Evolutionary conservation across 2,797 vertebrate genomes (phyloP).

Genomic region (Tauraco hartlaubi): DNA sequence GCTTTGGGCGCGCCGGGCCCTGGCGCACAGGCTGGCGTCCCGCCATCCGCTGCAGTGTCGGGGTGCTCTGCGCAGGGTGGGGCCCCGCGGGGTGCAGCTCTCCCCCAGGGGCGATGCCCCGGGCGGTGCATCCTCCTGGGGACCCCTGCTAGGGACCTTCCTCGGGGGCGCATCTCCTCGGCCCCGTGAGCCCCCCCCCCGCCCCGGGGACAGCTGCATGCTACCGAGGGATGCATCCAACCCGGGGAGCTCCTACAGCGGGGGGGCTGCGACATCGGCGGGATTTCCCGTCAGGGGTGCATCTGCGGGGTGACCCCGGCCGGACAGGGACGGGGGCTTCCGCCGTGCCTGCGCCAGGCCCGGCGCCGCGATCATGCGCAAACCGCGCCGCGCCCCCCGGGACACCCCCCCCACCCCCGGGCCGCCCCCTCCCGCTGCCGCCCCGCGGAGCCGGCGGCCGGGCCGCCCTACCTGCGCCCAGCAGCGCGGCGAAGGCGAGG

Average conservation of each 20-base stretch:
- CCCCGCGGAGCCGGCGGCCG: not conserved
- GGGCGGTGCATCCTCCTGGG: not conserved
- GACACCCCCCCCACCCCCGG: too few species aligned
- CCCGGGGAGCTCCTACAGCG: too few species aligned
- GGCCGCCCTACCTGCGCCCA: conserved; percentile 19
- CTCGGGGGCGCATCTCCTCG: not conserved
- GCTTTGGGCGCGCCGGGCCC: not conserved
- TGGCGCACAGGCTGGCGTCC: not conserved
- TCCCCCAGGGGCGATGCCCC: not conserved
- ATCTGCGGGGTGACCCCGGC: too few species aligned
- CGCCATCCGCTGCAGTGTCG: not conserved
- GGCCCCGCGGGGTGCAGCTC: not conserved
- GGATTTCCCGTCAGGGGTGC: not conserved
- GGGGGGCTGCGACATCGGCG: not conserved
- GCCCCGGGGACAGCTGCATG: not conserved
- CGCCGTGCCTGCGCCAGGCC: not conserved
- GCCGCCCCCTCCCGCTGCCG: not conserved
- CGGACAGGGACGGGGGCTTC: not conserved
- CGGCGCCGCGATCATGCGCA: not conserved
- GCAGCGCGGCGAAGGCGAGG: not conserved
- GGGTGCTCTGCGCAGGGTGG: not conserved
- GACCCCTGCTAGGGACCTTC: not conserved
- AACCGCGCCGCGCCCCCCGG: not conserved
- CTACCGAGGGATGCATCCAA: rapidly evolving
- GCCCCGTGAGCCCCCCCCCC: too few species aligned